Evolutionary conservation across 2,888 invertebrate species (phyloP).

Genomic region (Temnothorax unifasciatus): DNA sequence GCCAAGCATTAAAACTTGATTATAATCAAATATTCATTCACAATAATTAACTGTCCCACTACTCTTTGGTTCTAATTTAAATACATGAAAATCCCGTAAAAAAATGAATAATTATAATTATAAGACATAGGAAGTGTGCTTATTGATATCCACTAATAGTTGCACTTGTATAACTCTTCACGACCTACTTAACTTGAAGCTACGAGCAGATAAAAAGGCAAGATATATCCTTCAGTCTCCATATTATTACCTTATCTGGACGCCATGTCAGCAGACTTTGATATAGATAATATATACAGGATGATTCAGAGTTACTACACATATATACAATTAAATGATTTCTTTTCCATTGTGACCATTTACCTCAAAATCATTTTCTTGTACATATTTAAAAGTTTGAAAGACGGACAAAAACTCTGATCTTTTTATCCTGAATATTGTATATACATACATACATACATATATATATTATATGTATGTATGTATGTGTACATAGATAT

Average conservation of each 20-base stretch:
- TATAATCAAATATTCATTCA: constrained; percentile 36
- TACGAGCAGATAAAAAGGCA: constrained; percentile 80
- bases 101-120: constrained; percentile 53
- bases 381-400: not conserved
- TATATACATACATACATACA: too few relatives aligned
- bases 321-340: constrained; percentile 30
- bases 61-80: constrained; percentile 66
- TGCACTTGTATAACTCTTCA: constrained; percentile 54
- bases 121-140: constrained; percentile 57
- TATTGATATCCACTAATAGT: constrained; percentile 57
- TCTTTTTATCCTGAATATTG: constrained; percentile 28
- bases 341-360: not conserved
- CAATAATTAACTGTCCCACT: constrained; percentile 45
- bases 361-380: constrained; percentile 7
- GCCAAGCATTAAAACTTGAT: constrained; percentile 47
- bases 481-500: constrained; percentile 50
- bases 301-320: constrained; percentile 45
- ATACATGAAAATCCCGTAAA: constrained; percentile 48
- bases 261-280: constrained; percentile 76
- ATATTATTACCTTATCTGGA: constrained; percentile 79
- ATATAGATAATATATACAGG: constrained; percentile 64
- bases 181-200: constrained; percentile 61
- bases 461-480: not conserved
- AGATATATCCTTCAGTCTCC: constrained; percentile 84
- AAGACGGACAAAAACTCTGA: constrained; percentile 22